Conservation (phyloP, 2,888 invertebrate species). For the Tiliacea aurago region DNA sequence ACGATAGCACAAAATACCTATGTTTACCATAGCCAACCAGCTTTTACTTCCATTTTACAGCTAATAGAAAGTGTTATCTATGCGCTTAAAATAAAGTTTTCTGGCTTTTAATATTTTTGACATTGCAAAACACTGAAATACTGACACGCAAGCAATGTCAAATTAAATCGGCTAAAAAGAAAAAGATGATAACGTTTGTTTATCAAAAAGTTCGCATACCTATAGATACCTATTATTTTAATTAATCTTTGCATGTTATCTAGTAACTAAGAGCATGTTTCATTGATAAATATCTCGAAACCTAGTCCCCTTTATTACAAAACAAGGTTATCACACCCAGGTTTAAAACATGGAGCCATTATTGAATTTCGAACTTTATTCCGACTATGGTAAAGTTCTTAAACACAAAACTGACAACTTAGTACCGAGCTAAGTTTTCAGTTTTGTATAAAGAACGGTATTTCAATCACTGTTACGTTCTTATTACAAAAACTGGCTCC, state of each 20-base stretch:
- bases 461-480: no score
- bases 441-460: no score
- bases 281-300: neutral
- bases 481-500: no score
- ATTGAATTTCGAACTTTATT: no score
- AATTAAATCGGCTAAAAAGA: no score
- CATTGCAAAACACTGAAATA: constrained; percentile 12
- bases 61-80: neutral
- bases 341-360: no score
- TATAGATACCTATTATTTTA: neutral
- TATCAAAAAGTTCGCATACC: constrained; percentile 9
- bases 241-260: neutral
- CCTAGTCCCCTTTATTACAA: no score
- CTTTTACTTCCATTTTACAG: neutral
- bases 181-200: neutral
- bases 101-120: neutral
- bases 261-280: no score
- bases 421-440: no score
- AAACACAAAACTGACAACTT: no score
- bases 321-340: no score
- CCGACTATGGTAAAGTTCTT: no score
- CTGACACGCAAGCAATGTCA: constrained; percentile 25
- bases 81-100: neutral
- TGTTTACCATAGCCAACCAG: neutral
- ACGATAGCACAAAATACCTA: neutral